Conservation (phyloP, 2,888 invertebrate genomes). For the Nasonia oneida region DNA sequence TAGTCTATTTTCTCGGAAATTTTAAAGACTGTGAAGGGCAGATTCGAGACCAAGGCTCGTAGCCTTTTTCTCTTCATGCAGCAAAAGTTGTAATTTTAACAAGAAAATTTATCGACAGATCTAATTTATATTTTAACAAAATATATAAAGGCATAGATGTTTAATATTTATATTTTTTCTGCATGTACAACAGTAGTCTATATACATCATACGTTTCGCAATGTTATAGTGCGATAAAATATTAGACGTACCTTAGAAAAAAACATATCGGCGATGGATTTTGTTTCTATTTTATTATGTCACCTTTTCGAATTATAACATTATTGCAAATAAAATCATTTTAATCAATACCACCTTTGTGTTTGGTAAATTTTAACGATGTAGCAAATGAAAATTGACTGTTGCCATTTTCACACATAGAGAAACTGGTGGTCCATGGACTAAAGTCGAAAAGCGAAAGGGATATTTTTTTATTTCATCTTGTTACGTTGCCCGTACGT, state of each 20-base stretch:
- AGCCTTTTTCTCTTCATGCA: constrained; percentile 24
- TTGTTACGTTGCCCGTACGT: too few species aligned
- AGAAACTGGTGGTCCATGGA: too few species aligned
- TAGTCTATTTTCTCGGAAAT: constrained; percentile 51
- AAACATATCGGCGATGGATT: constrained; percentile 49
- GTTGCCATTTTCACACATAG: too few species aligned
- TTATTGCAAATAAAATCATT: constrained; percentile 38
- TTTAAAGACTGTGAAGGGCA: constrained; percentile 42
- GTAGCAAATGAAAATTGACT: too few species aligned
- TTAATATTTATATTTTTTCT: constrained; percentile 50
- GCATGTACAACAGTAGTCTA: constrained; percentile 27
- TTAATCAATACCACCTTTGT: neutral
- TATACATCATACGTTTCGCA: constrained; percentile 35
- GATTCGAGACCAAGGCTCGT: constrained; percentile 28
- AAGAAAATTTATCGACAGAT: constrained; percentile 16
- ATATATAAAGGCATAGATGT: constrained; percentile 40
- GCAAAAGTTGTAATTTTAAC: constrained; percentile 22
- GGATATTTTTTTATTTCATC: neutral
- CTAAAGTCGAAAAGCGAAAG: too few species aligned
- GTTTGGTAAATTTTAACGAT: neutral
- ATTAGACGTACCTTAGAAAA: constrained; percentile 25
- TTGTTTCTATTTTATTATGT: constrained; percentile 42
- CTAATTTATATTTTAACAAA: constrained; percentile 44
- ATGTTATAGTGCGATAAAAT: constrained; percentile 52
- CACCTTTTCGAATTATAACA: constrained; percentile 11